A percentile compares a stretch with the other conserved stretches of the same genome.
Conservation (phyloP, 2,797 vertebrate genomes). For the Oceanodroma leucorhoa region DNA sequence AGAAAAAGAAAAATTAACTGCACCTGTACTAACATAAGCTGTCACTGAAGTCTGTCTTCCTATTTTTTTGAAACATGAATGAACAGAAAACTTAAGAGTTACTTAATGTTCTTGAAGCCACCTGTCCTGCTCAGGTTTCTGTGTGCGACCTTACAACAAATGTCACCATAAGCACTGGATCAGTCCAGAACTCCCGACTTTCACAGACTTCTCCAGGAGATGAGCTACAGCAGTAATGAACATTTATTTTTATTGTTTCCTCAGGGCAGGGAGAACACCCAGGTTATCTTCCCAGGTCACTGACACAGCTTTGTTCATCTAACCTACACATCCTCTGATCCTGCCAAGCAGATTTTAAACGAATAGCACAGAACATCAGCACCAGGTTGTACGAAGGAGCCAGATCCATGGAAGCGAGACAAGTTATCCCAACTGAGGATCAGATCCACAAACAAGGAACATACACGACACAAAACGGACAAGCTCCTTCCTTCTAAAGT, state of each 20-base stretch:
- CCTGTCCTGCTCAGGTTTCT: background rate
- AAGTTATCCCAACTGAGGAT: background rate
- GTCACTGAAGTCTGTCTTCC: background rate
- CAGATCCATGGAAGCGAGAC: background rate
- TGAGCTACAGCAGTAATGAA: background rate
- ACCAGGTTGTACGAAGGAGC: background rate
- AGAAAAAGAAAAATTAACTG: background rate
- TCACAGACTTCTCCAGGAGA: background rate
- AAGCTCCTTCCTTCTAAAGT: background rate
- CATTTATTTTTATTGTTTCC: background rate
- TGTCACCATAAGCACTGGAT: background rate
- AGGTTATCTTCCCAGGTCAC: background rate
- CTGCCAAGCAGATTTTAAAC: background rate
- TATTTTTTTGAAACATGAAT: background rate
- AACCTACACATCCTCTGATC: background rate
- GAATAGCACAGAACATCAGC: background rate
- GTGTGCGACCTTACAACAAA: background rate
- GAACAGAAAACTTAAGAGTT: background rate
- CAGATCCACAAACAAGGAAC: background rate
- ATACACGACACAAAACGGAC: accelerated
- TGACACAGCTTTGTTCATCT: background rate
- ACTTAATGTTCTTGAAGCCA: background rate
- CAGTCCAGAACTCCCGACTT: background rate
- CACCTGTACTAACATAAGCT: background rate
- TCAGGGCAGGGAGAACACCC: background rate